Conservation (phyloP, 30 jellyfish, hydroid and myxozoan species). For the Aurelia sp. region DNA sequence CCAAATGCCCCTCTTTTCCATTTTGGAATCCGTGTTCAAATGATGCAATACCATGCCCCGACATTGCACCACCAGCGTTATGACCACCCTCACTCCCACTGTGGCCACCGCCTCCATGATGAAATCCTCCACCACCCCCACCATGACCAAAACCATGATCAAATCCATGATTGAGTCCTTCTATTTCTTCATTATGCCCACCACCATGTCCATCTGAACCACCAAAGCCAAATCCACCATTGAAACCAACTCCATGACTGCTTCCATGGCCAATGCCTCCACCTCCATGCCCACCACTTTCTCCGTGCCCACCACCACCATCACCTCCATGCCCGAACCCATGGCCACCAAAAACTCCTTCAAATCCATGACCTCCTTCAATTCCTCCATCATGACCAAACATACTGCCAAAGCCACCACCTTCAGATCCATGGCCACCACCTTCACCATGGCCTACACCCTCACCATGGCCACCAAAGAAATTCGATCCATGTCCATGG, state of each 20-base stretch:
- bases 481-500: conserved; percentile 7
- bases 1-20: conserved; percentile 25
- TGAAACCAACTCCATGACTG: too few species aligned
- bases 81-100: conserved; percentile 25
- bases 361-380: conserved; percentile 40
- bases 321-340: conserved; percentile 37
- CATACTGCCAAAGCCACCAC: conserved; percentile 27
- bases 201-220: conserved; percentile 36
- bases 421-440: conserved; percentile 36
- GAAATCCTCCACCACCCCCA: conserved; percentile 8
- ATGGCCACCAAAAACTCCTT: conserved; percentile 55
- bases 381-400: conserved; percentile 18
- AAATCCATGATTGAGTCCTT: conserved; percentile 25
- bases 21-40: conserved; percentile 51
- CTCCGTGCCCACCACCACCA: conserved; percentile 16
- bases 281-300: conserved; percentile 46
- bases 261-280: too few species aligned
- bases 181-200: conserved; percentile 34
- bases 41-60: conserved; percentile 56
- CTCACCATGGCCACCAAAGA: conserved; percentile 22
- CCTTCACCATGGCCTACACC: conserved; percentile 17
- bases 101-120: conserved; percentile 40
- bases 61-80: neutral
- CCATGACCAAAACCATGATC: conserved; percentile 46
- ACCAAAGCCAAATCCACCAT: conserved; percentile 26